phyloP scores from a whole-genome alignment of 2,888 invertebrate genomes.

The Seladonia tumulorum region DNA sequence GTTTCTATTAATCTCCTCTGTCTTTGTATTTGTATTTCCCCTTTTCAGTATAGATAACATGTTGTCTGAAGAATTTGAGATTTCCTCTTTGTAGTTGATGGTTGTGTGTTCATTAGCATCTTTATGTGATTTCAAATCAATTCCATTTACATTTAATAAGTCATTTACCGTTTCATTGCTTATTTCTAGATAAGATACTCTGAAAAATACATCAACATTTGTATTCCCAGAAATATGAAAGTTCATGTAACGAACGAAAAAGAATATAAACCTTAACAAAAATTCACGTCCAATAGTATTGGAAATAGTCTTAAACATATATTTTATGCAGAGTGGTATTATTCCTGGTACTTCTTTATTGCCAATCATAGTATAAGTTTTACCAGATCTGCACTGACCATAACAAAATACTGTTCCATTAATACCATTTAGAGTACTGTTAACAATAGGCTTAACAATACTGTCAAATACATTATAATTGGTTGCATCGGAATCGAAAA shows the following conservation, averaged over 20 bases:
- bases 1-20: conserved; percentile 94
- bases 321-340: conserved; percentile 89
- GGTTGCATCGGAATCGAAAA: conserved; percentile 88
- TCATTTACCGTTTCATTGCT: conserved; percentile 94
- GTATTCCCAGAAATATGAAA: not conserved
- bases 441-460: conserved; percentile 90
- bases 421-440: conserved; percentile 90
- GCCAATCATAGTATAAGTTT: conserved; percentile 94
- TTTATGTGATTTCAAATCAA: conserved; percentile 88
- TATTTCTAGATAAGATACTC: conserved; percentile 94
- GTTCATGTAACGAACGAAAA: not conserved
- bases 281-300: conserved; percentile 89
- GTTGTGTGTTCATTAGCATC: conserved; percentile 87
- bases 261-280: conserved; percentile 87
- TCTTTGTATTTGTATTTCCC: conserved; percentile 89
- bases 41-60: conserved; percentile 86
- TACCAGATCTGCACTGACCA: conserved; percentile 96
- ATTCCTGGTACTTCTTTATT: conserved; percentile 89
- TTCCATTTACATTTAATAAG: conserved; percentile 87
- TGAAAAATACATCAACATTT: conserved; percentile 75
- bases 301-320: conserved; percentile 89
- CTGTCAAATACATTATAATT: conserved; percentile 88
- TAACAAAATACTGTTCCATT: conserved; percentile 96
- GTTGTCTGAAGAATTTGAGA: conserved; percentile 87
- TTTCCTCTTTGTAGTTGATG: conserved; percentile 88